Base-by-base conservation (phyloP, 2,888 invertebrate genomes). In the Synanthedon tipuliformis region DNA sequence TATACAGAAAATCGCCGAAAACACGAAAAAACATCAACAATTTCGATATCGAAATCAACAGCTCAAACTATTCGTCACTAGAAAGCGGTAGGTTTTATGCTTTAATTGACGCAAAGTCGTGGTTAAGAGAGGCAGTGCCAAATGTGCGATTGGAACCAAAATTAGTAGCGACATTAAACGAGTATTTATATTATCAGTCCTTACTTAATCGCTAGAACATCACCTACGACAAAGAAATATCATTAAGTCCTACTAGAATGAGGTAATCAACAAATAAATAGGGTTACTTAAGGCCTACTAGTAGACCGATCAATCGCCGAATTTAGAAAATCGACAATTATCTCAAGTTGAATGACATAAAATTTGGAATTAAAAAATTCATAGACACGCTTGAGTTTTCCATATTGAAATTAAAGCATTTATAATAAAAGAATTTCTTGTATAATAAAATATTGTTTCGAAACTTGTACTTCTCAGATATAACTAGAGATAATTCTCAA, bases 101-200 rank as follows among this genome's bases (percentile, higher is more conserved):
- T 54, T 34, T 61, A 59, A 61, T 65, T 61, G 60, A 61, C 58
- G 41, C 55, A 56, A 54, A 55, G 51, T 53, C 12, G 63, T 68
- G 68, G 66, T 56, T 66, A 73, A 73, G 62, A 65, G 62, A 78
- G 69, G 73, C 76, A 72, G 72, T 73, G 64, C 61, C 59, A 60
- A 51, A 62, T 62, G 66, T 70, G 70, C 69, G 61, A 68, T 34
- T 34, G 34, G 34, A 34, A 34, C 61, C 53, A 50, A 57, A 64
- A 62, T 15, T 55, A 57, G 60, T 61, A 59, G 55, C 56, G 61
- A 59, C 55, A 60, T 64, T 63, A 59, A 61, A 57, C 69, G 73
- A 75, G 71, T 74, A 80, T 77, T 74, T 69, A 73, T 72, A 75
- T 69, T 81, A 86, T 86, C 86, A 85, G 86, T 86, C 81, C 86